Conservation (phyloP, 2,797 vertebrate species). For the Manis javanica region DNA sequence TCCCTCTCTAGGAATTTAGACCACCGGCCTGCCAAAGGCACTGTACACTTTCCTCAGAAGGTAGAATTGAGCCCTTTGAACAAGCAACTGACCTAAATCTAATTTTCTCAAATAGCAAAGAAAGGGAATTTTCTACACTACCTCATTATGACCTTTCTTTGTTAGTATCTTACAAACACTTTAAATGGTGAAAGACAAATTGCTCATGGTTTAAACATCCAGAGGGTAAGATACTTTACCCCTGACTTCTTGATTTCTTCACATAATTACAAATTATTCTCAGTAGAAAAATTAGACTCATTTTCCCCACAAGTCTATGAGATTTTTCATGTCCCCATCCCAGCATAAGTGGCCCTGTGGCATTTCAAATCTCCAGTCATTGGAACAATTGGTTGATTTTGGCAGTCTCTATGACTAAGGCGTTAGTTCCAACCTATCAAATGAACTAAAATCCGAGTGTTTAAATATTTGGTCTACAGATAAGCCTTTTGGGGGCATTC, state of each 20-base stretch:
- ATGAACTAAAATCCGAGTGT: slow-evolving; percentile 81
- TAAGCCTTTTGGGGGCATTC: slow-evolving; percentile 82
- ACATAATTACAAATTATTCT: slow-evolving; percentile 70
- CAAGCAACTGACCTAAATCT: neutral
- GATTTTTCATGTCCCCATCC: slow-evolving; percentile 38
- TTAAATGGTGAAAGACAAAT: slow-evolving; percentile 57
- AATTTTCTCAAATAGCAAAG: slow-evolving; percentile 42
- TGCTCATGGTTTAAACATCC: slow-evolving; percentile 58
- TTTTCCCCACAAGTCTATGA: slow-evolving; percentile 47
- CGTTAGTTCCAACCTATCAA: slow-evolving; percentile 83
- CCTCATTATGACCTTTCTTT: slow-evolving; percentile 29
- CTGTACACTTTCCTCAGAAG: neutral
- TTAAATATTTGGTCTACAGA: slow-evolving; percentile 79
- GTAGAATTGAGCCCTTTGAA: neutral
- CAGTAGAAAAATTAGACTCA: slow-evolving; percentile 56
- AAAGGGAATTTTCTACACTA: neutral
- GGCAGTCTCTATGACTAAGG: slow-evolving; percentile 76
- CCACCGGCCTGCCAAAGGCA: neutral
- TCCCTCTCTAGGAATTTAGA: neutral
- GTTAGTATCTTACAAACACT: slow-evolving; percentile 46
- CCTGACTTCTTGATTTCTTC: slow-evolving; percentile 63
- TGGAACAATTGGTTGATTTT: slow-evolving; percentile 80
- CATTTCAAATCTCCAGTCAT: slow-evolving; percentile 71
- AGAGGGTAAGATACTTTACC: slow-evolving; percentile 54
- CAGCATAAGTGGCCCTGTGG: slow-evolving; percentile 49